A percentile compares a stretch with the other conserved stretches of the same genome.
phyloP scores from a whole-genome alignment of 2,888 invertebrate genomes.

The Leptopilina syphax region DNA sequence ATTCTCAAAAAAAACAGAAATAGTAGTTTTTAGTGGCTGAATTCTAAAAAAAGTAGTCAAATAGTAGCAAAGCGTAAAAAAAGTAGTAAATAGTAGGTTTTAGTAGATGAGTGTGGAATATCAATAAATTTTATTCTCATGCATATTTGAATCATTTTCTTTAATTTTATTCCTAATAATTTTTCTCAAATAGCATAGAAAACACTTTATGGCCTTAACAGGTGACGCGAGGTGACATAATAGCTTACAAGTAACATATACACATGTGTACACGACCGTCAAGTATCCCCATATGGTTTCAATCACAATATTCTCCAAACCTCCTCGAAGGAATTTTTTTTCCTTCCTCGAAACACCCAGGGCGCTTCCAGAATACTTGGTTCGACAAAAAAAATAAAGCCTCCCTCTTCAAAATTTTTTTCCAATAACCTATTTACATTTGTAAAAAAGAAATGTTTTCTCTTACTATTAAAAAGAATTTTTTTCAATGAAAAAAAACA shows the following conservation, averaged over 20 bases:
- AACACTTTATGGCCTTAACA: constrained; percentile 3
- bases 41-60: too few species aligned
- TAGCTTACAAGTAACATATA: neutral
- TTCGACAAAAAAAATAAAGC: neutral
- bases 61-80: too few species aligned
- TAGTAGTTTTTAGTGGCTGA: too few species aligned
- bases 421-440: too few species aligned
- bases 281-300: constrained; percentile 24
- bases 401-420: too few species aligned
- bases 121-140: too few species aligned
- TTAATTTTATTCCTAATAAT: neutral
- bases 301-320: constrained; percentile 4
- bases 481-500: too few species aligned
- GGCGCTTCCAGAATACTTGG: constrained; percentile 9
- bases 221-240: constrained; percentile 18
- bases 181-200: neutral
- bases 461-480: too few species aligned
- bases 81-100: too few species aligned
- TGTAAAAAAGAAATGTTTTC: too few species aligned
- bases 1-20: too few species aligned
- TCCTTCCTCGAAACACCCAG: constrained; percentile 3
- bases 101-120: too few species aligned
- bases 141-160: neutral
- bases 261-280: constrained; percentile 3
- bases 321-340: constrained; percentile 26